Evolutionary conservation across 2,797 vertebrate genomes (phyloP), one percentile per base, ranked within the genome.

Genomic region (Holocentrus rufus): DNA sequence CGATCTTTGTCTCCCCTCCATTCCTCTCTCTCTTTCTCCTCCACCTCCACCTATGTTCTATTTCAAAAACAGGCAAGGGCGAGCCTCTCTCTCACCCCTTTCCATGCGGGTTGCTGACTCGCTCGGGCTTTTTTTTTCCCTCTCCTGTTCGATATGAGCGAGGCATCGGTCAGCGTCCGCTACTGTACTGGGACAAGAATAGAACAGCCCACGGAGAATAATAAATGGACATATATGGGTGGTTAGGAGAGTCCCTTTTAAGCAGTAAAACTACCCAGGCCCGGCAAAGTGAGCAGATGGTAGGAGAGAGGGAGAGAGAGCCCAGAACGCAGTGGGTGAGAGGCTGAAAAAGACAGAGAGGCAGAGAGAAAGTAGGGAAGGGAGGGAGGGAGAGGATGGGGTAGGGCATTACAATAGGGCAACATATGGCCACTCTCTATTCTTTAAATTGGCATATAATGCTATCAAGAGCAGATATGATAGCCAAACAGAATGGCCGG

Each of bases 231-330:
- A 91, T 92, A 91, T 93, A 91, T 89, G 90, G 91, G 83, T 85
- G 84, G 86, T 85, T 85, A 80, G 87, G 89, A 92, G 89, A 91
- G 87, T 84, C 90, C 85, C 81, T 89, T 90, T 91, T 86, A 89
- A 84, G 83, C 85, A 80, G 89, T 85, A 88, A 90, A 91, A 87
- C 81, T 87, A 91, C 84, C 88, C 85, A 83, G 86, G 87, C 89
- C 90, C 62, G 44, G 87, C 83, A 88, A 81, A 87, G 78, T 77
- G 92, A 94, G 92, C 93, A 94, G 93, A 94, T 94, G 93, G 92
- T 86, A 76, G 79, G 70, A 82, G 84, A 89, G 87, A 86, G 81
- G 75, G 80, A 79, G 75, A 68, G 80, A 87, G 81, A 88, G 90
- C 76, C 87, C 88, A 91, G 88, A 88, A 92, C 90, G 85, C 91